These are phyloP conservation scores for Pseudocheirus occidentalis DNA, from an alignment of 2,797 vertebrate genomes.

Conservation along the genomic window DNA sequence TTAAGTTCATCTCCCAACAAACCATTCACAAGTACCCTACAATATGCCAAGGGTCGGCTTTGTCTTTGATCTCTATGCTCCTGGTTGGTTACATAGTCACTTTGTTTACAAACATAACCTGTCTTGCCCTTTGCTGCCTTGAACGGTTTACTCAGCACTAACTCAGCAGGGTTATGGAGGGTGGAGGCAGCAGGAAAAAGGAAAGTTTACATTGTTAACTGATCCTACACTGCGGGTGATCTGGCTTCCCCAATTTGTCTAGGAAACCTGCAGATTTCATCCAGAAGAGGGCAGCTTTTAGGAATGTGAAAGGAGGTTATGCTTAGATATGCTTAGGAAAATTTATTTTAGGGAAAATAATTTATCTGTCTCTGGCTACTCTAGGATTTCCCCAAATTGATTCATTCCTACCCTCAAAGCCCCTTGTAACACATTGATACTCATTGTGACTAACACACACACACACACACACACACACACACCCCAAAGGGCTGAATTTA, in stretches of 20 bases:
- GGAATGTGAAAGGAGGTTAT: background rate
- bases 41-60: background rate
- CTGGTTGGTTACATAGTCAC: background rate
- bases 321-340: background rate
- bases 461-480: background rate
- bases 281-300: constrained; percentile 81
- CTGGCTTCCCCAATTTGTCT: constrained; percentile 18
- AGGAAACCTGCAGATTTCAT: constrained; percentile 41
- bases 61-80: constrained; percentile 28
- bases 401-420: background rate
- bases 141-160: background rate
- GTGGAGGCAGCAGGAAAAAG: background rate
- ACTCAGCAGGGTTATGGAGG: background rate
- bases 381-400: background rate
- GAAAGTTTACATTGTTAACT: background rate
- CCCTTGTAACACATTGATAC: background rate
- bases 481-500: background rate
- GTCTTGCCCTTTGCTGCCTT: background rate
- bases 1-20: background rate
- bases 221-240: constrained; percentile 14
- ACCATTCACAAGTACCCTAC: background rate
- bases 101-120: constrained; percentile 22
- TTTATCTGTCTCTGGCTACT: background rate
- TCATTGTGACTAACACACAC: background rate
- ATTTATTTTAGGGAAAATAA: background rate